Conservation (phyloP, 2,113 vertebrate species). For the Scytalopus superciliaris region DNA sequence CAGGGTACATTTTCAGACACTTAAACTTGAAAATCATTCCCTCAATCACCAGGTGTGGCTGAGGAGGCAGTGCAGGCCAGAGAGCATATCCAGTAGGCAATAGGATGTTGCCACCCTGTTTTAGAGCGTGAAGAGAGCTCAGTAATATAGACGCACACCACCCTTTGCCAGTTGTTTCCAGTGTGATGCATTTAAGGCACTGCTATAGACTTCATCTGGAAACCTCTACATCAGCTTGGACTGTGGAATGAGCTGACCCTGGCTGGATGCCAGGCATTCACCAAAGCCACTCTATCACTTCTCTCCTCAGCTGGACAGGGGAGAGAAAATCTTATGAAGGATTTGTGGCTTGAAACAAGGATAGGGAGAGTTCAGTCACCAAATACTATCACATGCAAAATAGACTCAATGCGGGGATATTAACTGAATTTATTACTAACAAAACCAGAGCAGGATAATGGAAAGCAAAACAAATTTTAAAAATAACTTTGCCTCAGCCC, state of each 20-base stretch:
- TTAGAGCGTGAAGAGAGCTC: neutral
- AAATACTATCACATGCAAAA: neutral
- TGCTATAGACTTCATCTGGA: neutral
- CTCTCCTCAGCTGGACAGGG: neutral
- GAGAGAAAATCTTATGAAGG: neutral
- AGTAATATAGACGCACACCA: neutral
- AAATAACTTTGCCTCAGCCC: neutral
- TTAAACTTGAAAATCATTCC: neutral
- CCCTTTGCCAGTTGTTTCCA: neutral
- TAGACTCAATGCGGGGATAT: neutral
- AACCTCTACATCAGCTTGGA: neutral
- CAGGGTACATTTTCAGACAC: neutral
- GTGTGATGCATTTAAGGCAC: neutral
- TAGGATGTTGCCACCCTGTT: neutral
- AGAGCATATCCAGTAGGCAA: neutral
- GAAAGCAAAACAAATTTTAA: neutral
- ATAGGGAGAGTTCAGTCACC: neutral
- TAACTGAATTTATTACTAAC: neutral
- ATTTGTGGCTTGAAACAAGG: neutral
- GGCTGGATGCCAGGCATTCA: neutral
- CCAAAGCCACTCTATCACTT: neutral
- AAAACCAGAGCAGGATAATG: neutral
- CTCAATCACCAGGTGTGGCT: neutral
- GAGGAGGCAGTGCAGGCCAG: neutral
- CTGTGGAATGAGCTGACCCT: too few species aligned